Conservation (phyloP, 2,113 vertebrate genomes). For the Irena cyanogastra region DNA sequence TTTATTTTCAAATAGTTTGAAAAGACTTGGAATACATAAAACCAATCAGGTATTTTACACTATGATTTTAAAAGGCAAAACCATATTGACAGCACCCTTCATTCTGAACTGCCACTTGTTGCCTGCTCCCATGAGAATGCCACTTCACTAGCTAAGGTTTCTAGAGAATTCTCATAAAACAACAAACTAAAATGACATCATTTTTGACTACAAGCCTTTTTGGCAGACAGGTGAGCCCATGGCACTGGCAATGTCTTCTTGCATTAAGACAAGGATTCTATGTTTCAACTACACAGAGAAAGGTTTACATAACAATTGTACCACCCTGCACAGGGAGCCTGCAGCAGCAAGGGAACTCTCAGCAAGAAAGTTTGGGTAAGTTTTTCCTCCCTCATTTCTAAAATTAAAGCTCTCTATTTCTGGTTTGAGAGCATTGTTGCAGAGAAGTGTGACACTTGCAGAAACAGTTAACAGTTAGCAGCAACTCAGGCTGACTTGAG, state of each 20-base stretch:
- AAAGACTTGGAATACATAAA: not conserved
- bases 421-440: not conserved
- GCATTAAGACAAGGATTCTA: not conserved
- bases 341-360: not conserved
- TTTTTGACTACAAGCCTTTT: not conserved
- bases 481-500: constrained; percentile 17
- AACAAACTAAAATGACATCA: not conserved
- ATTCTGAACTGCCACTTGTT: not conserved
- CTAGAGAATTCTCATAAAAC: not conserved
- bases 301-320: not conserved
- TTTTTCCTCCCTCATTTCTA: not conserved
- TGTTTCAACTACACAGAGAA: not conserved
- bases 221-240: not conserved
- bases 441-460: not conserved
- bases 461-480: constrained; percentile 5
- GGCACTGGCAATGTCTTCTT: not conserved
- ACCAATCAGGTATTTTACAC: not conserved
- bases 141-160: not conserved
- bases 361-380: not conserved
- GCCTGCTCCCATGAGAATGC: not conserved
- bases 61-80: not conserved
- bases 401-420: not conserved
- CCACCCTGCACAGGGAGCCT: not conserved
- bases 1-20: not conserved
- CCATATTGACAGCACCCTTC: not conserved